Base-by-base conservation (phyloP, 2,113 vertebrate genomes). In the Lepisosteus oculatus region DNA sequence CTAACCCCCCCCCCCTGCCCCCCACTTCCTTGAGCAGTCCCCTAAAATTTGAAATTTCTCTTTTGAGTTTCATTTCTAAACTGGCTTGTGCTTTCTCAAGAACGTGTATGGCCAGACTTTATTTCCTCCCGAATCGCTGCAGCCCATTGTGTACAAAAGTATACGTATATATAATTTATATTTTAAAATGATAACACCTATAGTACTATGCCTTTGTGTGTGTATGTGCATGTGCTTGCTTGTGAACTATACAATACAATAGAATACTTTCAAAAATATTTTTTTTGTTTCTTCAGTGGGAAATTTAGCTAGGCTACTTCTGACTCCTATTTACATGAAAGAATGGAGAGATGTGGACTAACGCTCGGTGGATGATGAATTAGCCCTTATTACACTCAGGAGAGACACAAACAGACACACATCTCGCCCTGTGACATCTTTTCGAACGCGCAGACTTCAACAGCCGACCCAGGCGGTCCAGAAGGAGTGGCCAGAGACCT, bases 21-120 rank as follows among this genome's bases (percentile, higher is more conserved):
- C 72, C 47, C 70, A 67, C 64, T 63, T 59, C n/a, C 55, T 81
- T 65, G 67, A 68, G 47, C 9, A 14, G 67, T 84, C 77, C 74
- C 76, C 76, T 81, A 81, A 75, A 80, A 80, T 74, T 63, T 65
- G 78, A 78, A 74, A 72, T 43, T 78, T 72, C 61, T 69, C 67
- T 74, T 71, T 68, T 67, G 29, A 29, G 29, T 29, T 29, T 29
- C 29, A 29, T 29, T 29, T 29, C 29, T 29, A 29, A 29, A 29
- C 29, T 29, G 47, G 47, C 47, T 6, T 5, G 9, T 51, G 47
- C 47, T 6, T 51, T 51, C 47, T 9, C 9, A 51, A 51, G 5
- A 9, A 51, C 47, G 47, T 9, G 5, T 51, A 9, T 51, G 9
- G 9, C 47, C 47, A 51, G 29, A 29, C 29, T 29, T 29, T 29